phyloP scores from a whole-genome alignment of 2,113 vertebrate species.

The Speoplatyrhinus poulsoni region DNA sequence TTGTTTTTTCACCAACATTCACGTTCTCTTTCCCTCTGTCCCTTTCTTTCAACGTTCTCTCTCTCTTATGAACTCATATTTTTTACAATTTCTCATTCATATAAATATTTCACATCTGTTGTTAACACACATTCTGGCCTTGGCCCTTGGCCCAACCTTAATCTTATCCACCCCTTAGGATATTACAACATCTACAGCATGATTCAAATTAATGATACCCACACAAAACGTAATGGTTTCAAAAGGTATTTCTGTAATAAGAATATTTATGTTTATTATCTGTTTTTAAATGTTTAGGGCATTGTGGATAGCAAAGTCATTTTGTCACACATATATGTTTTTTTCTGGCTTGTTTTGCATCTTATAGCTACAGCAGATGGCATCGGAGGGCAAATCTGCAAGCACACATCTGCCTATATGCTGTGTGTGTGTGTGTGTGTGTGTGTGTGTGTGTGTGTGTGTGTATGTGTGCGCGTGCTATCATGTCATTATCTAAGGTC shows the following conservation, averaged over 20 bases:
- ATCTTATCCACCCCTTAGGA: not conserved
- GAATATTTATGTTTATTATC: not conserved
- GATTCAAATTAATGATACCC: too few species aligned
- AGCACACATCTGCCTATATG: slow-evolving; percentile 54
- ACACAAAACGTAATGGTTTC: too few species aligned
- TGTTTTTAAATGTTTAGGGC: not conserved
- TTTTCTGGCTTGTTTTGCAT: slow-evolving; percentile 20
- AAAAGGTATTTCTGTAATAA: not conserved
- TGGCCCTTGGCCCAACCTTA: slow-evolving; percentile 12
- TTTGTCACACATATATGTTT: slow-evolving; percentile 5
- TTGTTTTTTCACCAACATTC: not conserved
- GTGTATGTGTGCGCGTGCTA: not conserved
- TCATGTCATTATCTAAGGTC: slow-evolving; percentile 16
- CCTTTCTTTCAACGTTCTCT: slow-evolving; percentile 3
- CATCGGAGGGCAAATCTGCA: slow-evolving; percentile 59
- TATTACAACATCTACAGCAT: not conserved
- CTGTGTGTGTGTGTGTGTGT: not conserved
- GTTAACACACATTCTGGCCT: slow-evolving; percentile 1
- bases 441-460: not conserved
- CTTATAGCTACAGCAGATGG: slow-evolving; percentile 53
- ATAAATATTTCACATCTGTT: not conserved
- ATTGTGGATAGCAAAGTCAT: slow-evolving; percentile 14
- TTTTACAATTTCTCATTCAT: not conserved
- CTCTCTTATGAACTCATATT: slow-evolving; percentile 6
- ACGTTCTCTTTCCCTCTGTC: not conserved